Percentiles rank a stretch among this genome's conserved stretches.
Evolutionary conservation across 2,888 invertebrate genomes (phyloP).

Genomic region (Tricholauxania praeusta): DNA sequence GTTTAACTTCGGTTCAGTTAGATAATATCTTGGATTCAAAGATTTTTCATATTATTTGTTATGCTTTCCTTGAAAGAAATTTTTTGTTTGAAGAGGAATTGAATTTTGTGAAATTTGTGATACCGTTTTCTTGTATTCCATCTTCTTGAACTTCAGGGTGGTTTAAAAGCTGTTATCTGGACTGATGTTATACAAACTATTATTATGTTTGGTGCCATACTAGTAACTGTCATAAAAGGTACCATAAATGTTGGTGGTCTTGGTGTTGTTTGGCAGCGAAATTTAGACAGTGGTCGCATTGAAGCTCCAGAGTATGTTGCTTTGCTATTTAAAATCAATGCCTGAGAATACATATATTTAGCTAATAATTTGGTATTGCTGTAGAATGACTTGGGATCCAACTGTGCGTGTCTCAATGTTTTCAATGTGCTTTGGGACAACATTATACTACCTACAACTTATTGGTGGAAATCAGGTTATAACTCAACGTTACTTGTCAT

Average conservation of each 20-base stretch:
- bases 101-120: too few relatives aligned
- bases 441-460: slow-evolving; percentile 78
- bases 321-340: background rate
- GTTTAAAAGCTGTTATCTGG: slow-evolving; percentile 85
- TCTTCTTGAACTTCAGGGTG: slow-evolving; percentile 71
- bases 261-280: slow-evolving; percentile 74
- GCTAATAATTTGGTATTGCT: too few relatives aligned
- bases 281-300: slow-evolving; percentile 77
- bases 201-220: slow-evolving; percentile 80
- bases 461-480: slow-evolving; percentile 87
- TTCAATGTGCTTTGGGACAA: slow-evolving; percentile 80
- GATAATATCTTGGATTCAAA: too few relatives aligned
- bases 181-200: slow-evolving; percentile 86
- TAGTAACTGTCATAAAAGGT: slow-evolving; percentile 80
- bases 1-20: too few relatives aligned
- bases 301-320: slow-evolving; percentile 76
- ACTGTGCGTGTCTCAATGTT: slow-evolving; percentile 85
- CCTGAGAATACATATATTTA: too few relatives aligned
- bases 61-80: too few relatives aligned
- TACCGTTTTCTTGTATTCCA: too few relatives aligned
- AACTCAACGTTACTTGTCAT: slow-evolving; percentile 84
- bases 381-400: slow-evolving; percentile 82
- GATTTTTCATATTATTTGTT: too few relatives aligned
- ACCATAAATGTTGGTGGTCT: slow-evolving; percentile 80
- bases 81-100: too few relatives aligned